These are phyloP conservation scores for Plebejus anna DNA, from an alignment of 2,888 invertebrate genomes.

Conservation along the genomic window DNA sequence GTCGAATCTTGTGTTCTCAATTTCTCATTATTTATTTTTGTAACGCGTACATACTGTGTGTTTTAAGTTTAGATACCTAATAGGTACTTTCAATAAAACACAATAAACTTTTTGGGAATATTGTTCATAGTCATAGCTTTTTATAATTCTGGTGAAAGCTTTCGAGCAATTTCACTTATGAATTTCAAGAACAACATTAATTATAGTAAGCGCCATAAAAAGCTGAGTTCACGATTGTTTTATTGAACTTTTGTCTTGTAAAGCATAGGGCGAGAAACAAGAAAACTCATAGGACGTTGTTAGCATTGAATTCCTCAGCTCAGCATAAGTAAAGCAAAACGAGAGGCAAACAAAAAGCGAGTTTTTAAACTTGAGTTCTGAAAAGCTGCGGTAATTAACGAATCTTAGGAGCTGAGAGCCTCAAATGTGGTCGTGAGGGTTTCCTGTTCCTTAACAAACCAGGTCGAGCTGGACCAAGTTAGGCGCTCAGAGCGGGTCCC, in stretches of 20 bases:
- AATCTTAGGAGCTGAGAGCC: constrained; percentile 69
- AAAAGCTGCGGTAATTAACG: constrained; percentile 73
- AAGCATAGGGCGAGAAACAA: neutral
- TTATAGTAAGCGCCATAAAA: neutral
- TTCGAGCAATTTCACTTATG: neutral
- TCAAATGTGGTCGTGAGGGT: constrained; percentile 58
- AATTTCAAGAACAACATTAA: neutral
- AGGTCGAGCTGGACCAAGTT: constrained; percentile 35
- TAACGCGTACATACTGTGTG: too few species aligned
- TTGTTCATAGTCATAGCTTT: too few species aligned
- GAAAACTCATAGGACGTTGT: constrained; percentile 16
- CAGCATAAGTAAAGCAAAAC: neutral
- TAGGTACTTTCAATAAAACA: too few species aligned
- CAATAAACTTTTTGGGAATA: too few species aligned
- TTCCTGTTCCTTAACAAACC: constrained; percentile 56
- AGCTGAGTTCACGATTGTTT: neutral
- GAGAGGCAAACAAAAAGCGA: constrained; percentile 36
- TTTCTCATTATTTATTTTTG: too few species aligned
- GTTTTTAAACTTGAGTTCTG: constrained; percentile 53
- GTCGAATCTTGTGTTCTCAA: too few species aligned
- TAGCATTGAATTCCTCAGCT: constrained; percentile 1
- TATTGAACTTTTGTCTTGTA: neutral
- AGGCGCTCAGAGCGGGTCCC: constrained; percentile 38
- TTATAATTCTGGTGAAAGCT: neutral
- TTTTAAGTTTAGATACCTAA: too few species aligned